A percentile compares a stretch with the other conserved stretches of the same genome.
Conservation (phyloP, 2,113 vertebrate species). For the Sorex fumeus region DNA sequence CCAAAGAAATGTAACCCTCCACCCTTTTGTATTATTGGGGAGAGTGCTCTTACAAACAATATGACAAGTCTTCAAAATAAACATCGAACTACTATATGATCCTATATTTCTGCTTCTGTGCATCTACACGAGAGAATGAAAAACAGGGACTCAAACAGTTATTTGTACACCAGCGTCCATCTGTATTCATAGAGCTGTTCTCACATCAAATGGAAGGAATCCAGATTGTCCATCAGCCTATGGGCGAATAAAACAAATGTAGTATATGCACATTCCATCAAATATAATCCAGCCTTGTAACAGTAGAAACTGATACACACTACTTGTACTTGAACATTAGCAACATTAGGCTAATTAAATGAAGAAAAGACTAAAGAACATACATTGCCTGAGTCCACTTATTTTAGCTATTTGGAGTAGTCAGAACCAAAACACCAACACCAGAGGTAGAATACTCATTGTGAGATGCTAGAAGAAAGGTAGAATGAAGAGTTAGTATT, state of each 20-base stretch:
- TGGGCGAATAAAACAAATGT: background rate
- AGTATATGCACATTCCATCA: background rate
- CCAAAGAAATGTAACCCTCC: background rate
- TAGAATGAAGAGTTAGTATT: background rate
- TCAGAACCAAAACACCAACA: conserved; percentile 1
- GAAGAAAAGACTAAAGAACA: background rate
- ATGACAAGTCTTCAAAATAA: conserved; percentile 7
- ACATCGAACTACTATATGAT: background rate
- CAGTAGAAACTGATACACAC: background rate
- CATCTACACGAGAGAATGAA: background rate
- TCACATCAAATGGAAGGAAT: background rate
- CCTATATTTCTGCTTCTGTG: background rate
- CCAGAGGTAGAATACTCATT: background rate
- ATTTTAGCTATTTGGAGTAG: too few relatives aligned
- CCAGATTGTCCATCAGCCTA: background rate
- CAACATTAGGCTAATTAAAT: background rate
- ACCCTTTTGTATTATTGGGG: background rate
- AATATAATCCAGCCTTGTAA: conserved; percentile 30
- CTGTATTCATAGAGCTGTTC: background rate
- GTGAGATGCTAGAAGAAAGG: background rate
- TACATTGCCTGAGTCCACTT: background rate
- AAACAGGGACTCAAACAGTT: conserved; percentile 20
- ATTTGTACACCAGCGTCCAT: background rate
- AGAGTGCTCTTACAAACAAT: background rate
- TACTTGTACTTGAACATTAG: background rate